Base-by-base conservation (phyloP, 2,888 invertebrate genomes). In the Amphiduros pacificus region DNA sequence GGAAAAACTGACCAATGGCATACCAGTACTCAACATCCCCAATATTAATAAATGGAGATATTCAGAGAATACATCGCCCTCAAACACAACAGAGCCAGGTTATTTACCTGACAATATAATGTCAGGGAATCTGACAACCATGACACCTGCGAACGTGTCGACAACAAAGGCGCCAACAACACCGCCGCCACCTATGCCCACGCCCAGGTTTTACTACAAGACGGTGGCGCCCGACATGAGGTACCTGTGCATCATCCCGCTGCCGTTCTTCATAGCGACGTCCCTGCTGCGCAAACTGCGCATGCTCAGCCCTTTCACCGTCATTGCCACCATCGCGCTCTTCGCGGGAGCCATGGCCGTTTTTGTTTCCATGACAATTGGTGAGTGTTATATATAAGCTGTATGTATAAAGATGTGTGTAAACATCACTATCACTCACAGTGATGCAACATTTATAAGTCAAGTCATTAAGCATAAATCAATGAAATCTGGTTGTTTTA, bases 241-340 rank as follows among this genome's bases (percentile, higher is more conserved):
- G 52, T 54, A 72, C 26, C 67, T 80, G 22, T 74, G 79, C 6
- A 62, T 75, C 17, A 28, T 66, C 17, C 79, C 78, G 9, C 57
- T 78, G 0, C 74, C 76, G 0, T 55, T 79, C n/a, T 77, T 80
- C 62, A 65, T 79, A 11, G n/a, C 65, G n/a, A 75, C 77, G 66
- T 70, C 77, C 0, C 67, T 77, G 22, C 68, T 80, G 22, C 71
- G 76, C 27, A 72, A 68, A 56, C 68, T 80, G 1, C 71, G 80
- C 3, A 71, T 74, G 27, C 65, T 80, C 40, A 76, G 77, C 17
- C 62, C 67, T 24, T 70, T 80, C 60, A 80, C 79, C 62, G 67
- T 77, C 5, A 40, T 74, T 1, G 80, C 80, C 6, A 75, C 78
- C 63, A 26, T 74, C 0, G 72, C 74, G 52, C 74, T 79, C 50